Evolutionary conservation across 1,140 invertebrate genomes (phyloP).

Genomic region (Drosophila nasuta): DNA sequence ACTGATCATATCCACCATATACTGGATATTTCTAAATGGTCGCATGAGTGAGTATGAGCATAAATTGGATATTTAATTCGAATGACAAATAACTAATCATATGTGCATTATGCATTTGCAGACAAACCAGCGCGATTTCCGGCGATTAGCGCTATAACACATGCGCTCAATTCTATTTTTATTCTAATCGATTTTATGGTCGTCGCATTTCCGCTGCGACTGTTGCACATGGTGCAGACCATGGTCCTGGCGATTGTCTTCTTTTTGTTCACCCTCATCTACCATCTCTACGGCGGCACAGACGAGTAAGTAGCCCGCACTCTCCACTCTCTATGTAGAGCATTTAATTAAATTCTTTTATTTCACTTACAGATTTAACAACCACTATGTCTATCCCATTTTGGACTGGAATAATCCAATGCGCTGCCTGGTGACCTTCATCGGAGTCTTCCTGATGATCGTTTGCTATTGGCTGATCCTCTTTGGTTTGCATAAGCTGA

Average conservation of each 20-base stretch:
- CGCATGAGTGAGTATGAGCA: slow-evolving; percentile 73
- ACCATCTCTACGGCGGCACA: slow-evolving; percentile 89
- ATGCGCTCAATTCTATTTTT: slow-evolving; percentile 89
- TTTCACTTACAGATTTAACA: slow-evolving; percentile 85
- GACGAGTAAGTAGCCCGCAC: slow-evolving; percentile 86
- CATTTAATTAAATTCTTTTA: slow-evolving; percentile 20
- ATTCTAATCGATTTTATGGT: slow-evolving; percentile 91
- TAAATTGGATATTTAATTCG: slow-evolving; percentile 6
- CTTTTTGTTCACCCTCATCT: slow-evolving; percentile 89
- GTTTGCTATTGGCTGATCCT: slow-evolving; percentile 66
- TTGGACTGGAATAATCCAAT: slow-evolving; percentile 88
- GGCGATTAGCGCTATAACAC: slow-evolving; percentile 89
- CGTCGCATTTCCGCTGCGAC: slow-evolving; percentile 88
- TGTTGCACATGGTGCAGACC: slow-evolving; percentile 90
- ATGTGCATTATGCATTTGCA: slow-evolving; percentile 24
- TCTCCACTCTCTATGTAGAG: neutral
- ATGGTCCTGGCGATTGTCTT: slow-evolving; percentile 88
- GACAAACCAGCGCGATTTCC: slow-evolving; percentile 76
- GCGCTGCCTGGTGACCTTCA: slow-evolving; percentile 85
- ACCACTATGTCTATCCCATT: slow-evolving; percentile 89
- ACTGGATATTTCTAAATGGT: slow-evolving; percentile 88
- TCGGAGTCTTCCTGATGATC: slow-evolving; percentile 86
- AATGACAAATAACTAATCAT: slow-evolving; percentile 15
- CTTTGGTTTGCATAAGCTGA: slow-evolving; percentile 66
- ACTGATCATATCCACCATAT: slow-evolving; percentile 87